Percentiles rank a stretch among this genome's conserved stretches.
Evolutionary conservation across 2,113 vertebrate species (phyloP).

Genomic region (Zosterops pallidus): DNA sequence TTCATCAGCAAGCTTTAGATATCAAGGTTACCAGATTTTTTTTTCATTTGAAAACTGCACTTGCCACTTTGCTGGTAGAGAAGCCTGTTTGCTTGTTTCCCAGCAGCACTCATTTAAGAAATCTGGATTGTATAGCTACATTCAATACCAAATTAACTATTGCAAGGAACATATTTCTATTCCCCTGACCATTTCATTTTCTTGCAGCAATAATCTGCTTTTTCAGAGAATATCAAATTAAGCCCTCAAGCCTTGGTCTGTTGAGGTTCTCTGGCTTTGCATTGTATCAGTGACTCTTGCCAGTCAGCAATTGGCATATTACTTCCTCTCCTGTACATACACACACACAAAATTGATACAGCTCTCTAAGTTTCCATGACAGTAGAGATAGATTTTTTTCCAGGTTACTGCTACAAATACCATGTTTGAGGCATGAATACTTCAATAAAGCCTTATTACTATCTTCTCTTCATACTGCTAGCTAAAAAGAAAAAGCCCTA

Average conservation of each 20-base stretch:
- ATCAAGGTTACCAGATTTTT: background rate
- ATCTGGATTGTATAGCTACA: background rate
- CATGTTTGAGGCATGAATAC: background rate
- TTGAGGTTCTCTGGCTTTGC: background rate
- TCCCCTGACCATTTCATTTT: background rate
- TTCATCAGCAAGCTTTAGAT: background rate
- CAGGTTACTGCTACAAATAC: background rate
- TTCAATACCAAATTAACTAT: background rate
- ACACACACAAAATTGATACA: background rate
- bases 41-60: background rate
- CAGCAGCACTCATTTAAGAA: background rate
- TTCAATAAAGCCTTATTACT: background rate
- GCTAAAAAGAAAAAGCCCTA: background rate
- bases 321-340: background rate
- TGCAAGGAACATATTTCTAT: background rate
- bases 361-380: background rate
- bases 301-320: background rate
- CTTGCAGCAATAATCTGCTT: background rate
- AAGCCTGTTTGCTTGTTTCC: background rate
- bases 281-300: background rate
- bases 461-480: background rate
- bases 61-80: background rate
- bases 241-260: background rate
- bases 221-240: background rate
- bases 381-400: background rate